Percentiles rank a stretch among this genome's conserved stretches.
Conservation (phyloP, 1,140 invertebrate species). For the Trachymyrmex cornetzi region DNA sequence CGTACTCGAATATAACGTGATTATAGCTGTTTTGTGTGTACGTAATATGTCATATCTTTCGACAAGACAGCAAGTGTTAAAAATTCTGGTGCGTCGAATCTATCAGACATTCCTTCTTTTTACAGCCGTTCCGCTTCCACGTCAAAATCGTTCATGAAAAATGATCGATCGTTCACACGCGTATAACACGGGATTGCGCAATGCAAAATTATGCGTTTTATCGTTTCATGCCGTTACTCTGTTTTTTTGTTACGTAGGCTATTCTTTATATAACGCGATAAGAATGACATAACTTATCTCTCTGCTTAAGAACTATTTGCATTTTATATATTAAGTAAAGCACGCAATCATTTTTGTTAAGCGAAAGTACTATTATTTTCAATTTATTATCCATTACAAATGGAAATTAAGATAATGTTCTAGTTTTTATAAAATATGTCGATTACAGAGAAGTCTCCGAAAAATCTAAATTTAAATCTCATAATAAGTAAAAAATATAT, state of each 20-base stretch:
- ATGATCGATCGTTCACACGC: constrained; percentile 28
- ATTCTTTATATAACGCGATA: constrained; percentile 46
- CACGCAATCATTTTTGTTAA: too few species aligned
- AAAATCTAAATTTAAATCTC: too few species aligned
- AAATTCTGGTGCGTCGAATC: background rate
- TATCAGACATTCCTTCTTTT: constrained; percentile 1
- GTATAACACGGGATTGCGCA: constrained; percentile 15
- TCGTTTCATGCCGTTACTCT: constrained; percentile 20
- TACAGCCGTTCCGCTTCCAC: background rate
- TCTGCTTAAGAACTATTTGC: background rate
- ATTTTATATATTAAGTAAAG: too few species aligned
- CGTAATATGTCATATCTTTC: background rate
- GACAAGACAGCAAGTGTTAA: background rate
- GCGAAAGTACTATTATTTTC: too few species aligned
- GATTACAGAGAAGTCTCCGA: too few species aligned
- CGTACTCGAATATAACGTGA: background rate
- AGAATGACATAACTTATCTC: background rate
- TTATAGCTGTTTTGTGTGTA: background rate
- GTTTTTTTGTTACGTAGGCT: constrained; percentile 13
- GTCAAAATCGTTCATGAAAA: constrained; percentile 18
- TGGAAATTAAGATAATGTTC: too few species aligned
- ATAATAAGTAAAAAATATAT: too few species aligned
- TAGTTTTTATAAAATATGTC: too few species aligned
- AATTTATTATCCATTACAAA: too few species aligned
- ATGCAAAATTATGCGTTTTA: constrained; percentile 53